Conservation (phyloP, 2,113 vertebrate species). For the Sprattus sprattus region DNA sequence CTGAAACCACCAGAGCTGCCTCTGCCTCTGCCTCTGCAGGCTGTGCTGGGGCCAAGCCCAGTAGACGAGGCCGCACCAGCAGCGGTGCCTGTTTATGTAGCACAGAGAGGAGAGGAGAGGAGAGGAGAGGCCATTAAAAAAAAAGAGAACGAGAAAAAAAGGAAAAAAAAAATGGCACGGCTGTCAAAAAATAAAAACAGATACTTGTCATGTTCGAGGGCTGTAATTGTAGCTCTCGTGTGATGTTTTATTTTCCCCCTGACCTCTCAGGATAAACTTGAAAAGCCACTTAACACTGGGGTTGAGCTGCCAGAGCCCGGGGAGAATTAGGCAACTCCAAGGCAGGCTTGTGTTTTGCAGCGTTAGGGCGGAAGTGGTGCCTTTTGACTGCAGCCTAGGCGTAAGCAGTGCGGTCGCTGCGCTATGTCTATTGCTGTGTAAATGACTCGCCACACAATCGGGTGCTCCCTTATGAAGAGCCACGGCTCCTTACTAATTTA, state of each 20-base stretch:
- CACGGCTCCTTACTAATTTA: conserved; percentile 9
- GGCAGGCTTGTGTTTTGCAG: conserved; percentile 48
- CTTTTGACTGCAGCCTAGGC: conserved; percentile 49
- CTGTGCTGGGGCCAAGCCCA: conserved; percentile 49
- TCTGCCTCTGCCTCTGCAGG: conserved; percentile 48
- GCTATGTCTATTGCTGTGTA: conserved; percentile 27
- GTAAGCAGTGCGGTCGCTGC: conserved; percentile 37
- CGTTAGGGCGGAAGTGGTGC: conserved; percentile 45
- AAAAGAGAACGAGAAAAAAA: conserved; percentile 36
- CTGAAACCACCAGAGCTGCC: conserved; percentile 70
- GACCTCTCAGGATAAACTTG: conserved; percentile 79
- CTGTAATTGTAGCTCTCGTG: conserved; percentile 74
- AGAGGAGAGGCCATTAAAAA: conserved; percentile 71
- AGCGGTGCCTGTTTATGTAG: conserved; percentile 73
- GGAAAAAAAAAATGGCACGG: conserved; percentile 49
- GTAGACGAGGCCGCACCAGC: conserved; percentile 29
- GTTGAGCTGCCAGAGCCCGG: conserved; percentile 66
- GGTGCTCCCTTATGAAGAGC: background rate
- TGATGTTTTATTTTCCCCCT: conserved; percentile 78
- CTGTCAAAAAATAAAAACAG: conserved; percentile 74
- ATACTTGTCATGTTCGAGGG: conserved; percentile 75
- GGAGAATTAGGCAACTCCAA: conserved; percentile 58
- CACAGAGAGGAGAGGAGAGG: conserved; percentile 43
- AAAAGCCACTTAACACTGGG: conserved; percentile 75
- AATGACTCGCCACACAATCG: conserved; percentile 1